These are phyloP conservation scores for Zaprionus taronus DNA, from an alignment of 1,140 invertebrate genomes.

Conservation along the genomic window DNA sequence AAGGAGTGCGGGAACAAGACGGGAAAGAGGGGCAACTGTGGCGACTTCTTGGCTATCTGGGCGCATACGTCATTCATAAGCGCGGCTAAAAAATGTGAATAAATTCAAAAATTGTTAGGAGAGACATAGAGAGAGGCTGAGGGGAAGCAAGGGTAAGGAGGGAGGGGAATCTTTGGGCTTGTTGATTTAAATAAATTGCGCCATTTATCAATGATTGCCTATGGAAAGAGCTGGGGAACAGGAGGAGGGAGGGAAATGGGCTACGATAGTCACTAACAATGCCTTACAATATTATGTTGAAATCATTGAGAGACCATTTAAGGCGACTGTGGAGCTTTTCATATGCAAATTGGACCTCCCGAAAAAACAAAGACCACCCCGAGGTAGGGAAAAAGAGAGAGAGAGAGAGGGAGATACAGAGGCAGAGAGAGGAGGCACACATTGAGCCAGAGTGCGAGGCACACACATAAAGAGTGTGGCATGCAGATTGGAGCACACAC, in stretches of 20 bases:
- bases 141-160: not conserved
- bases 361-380: constrained; percentile 59
- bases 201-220: constrained; percentile 68
- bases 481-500: constrained; percentile 24
- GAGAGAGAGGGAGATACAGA: not conserved
- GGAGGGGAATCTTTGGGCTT: constrained; percentile 34
- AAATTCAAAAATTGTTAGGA: constrained; percentile 72
- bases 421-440: not conserved
- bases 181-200: constrained; percentile 81
- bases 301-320: constrained; percentile 78
- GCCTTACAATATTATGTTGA: constrained; percentile 77
- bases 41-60: constrained; percentile 43
- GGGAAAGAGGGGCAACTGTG: constrained; percentile 1
- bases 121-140: constrained; percentile 25
- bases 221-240: not conserved
- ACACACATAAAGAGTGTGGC: not conserved
- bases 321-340: constrained; percentile 65
- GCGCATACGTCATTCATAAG: constrained; percentile 78
- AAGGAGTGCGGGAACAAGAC: not conserved
- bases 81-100: constrained; percentile 79
- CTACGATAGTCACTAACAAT: constrained; percentile 43
- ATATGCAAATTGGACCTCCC: constrained; percentile 69
- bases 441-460: too few species aligned
- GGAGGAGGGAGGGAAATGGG: not conserved
- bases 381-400: constrained; percentile 29